A percentile compares a stretch with the other conserved stretches of the same genome.
These are phyloP conservation scores for Tenodera sinensis DNA, from an alignment of 2,888 invertebrate genomes.

Conservation along the genomic window DNA sequence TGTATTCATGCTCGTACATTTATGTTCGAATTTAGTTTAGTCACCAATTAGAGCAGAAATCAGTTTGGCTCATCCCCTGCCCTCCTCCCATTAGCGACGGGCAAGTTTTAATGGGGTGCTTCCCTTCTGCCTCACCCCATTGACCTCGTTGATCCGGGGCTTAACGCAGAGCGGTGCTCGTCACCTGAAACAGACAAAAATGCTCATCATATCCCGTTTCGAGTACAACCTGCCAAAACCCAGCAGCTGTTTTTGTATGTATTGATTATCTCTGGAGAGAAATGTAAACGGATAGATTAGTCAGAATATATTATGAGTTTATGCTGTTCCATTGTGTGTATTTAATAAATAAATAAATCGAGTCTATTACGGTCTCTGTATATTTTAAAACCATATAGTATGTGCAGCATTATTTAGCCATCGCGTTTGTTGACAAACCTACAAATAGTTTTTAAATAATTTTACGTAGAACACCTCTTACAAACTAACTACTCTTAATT, in stretches of 20 bases:
- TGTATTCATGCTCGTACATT: neutral
- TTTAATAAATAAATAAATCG: too few relatives aligned
- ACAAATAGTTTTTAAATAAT: too few relatives aligned
- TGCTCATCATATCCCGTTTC: neutral
- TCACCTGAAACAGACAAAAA: neutral
- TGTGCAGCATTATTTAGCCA: too few relatives aligned
- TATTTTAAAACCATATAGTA: too few relatives aligned
- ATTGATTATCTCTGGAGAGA: neutral
- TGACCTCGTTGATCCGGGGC: neutral
- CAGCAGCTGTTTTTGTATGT: neutral
- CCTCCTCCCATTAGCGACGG: neutral
- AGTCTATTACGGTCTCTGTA: too few relatives aligned
- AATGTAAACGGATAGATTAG: neutral
- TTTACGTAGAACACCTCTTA: too few relatives aligned
- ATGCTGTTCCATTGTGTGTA: neutral
- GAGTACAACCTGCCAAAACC: neutral
- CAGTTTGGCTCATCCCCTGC: neutral
- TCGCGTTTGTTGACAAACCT: too few relatives aligned
- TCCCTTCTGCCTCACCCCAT: neutral
- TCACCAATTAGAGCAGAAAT: conserved; percentile 1
- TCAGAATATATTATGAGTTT: neutral
- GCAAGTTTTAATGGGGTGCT: neutral
- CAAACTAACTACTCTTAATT: too few relatives aligned
- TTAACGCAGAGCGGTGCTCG: neutral
- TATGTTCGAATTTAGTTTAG: neutral